Conservation (phyloP, 1,140 invertebrate genomes). For the Cepaea nemoralis region DNA sequence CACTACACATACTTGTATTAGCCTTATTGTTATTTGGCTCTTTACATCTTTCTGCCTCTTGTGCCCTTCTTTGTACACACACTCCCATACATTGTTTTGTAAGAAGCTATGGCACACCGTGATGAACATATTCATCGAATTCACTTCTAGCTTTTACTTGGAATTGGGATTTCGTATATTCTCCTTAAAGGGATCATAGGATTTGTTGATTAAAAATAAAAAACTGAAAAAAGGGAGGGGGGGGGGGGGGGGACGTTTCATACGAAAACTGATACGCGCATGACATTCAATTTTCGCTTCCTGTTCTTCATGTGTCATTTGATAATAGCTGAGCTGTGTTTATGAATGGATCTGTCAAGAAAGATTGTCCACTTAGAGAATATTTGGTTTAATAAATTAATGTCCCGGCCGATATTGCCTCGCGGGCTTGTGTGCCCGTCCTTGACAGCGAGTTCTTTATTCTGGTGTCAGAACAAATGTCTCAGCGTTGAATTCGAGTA, state of each 20-base stretch:
- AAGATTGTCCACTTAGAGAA: neutral
- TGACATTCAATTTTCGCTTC: constrained; percentile 11
- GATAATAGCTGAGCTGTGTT: neutral
- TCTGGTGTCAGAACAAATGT: constrained; percentile 2
- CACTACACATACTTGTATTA: no score
- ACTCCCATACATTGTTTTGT: no score
- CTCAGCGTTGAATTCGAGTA: neutral
- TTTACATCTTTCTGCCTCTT: no score
- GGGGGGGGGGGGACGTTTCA: neutral
- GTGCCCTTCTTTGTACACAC: no score
- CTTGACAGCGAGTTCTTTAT: neutral
- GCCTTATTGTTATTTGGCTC: no score
- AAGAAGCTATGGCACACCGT: no score
- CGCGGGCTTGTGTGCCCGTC: neutral
- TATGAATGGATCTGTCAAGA: neutral
- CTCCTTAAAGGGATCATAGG: neutral
- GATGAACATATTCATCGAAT: no score
- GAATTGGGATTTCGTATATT: neutral
- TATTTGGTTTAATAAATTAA: neutral
- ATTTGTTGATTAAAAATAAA: neutral
- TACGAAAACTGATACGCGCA: neutral
- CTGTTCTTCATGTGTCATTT: neutral
- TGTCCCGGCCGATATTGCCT: neutral
- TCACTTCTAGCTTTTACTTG: no score
- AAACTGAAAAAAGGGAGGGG: neutral